These are phyloP conservation scores for Athripsodes cinereus DNA, from an alignment of 2,888 invertebrate species.

Conservation along the genomic window DNA sequence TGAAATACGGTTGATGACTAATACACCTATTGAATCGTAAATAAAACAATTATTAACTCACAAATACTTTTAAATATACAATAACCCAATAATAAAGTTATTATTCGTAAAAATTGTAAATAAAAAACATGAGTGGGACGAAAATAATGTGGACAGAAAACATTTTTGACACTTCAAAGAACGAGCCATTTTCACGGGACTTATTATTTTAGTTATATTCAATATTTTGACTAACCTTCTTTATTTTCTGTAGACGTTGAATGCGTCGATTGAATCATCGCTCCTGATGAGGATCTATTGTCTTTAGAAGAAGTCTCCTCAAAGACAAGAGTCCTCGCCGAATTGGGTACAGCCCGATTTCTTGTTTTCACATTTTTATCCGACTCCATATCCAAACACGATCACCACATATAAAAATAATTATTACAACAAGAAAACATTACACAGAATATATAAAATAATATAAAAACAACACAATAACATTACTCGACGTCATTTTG, in stretches of 20 bases:
- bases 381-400: slow-evolving; percentile 15
- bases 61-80: too few species aligned
- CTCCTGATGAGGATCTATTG: slow-evolving; percentile 8
- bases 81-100: too few species aligned
- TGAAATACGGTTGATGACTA: too few species aligned
- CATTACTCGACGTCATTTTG: background rate
- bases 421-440: background rate
- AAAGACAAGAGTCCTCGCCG: slow-evolving; percentile 70
- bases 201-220: too few species aligned
- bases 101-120: too few species aligned
- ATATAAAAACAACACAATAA: background rate
- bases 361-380: slow-evolving; percentile 19
- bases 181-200: too few species aligned
- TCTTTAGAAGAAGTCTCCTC: slow-evolving; percentile 45
- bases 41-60: too few species aligned
- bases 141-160: too few species aligned
- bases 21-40: too few species aligned
- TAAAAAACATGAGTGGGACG: too few species aligned
- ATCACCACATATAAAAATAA: background rate
- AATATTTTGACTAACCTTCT: slow-evolving; percentile 24
- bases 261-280: slow-evolving; percentile 6
- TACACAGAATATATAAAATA: background rate
- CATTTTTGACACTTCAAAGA: too few species aligned
- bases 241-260: slow-evolving; percentile 9
- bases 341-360: slow-evolving; percentile 57